A percentile compares a stretch with the other conserved stretches of the same genome.
Evolutionary conservation across 2,888 invertebrate species (phyloP).

Genomic region (Chaetoderma sp.): DNA sequence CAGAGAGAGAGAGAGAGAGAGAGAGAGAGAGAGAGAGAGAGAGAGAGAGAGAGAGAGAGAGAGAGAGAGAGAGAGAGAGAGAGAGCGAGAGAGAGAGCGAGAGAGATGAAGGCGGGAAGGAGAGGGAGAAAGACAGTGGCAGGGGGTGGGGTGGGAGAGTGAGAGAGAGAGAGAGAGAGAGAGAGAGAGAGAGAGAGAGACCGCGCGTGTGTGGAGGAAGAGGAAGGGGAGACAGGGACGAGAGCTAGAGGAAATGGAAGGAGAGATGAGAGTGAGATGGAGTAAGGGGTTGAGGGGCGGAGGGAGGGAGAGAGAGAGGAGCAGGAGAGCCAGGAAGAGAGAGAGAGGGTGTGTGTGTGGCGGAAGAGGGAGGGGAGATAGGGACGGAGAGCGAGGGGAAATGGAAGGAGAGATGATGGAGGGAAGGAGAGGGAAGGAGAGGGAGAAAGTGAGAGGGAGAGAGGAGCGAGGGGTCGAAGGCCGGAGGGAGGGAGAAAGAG

Average conservation of each 20-base stretch:
- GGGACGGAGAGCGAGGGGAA: too few species aligned
- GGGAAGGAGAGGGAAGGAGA: constrained; percentile 5
- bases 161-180: background rate
- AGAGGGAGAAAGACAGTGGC: background rate
- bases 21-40: constrained; percentile 4
- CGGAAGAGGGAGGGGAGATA: background rate
- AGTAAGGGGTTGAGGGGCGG: too few species aligned
- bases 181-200: background rate
- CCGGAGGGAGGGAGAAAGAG: too few species aligned
- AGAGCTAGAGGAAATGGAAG: background rate
- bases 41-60: background rate
- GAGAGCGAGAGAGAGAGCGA: too few species aligned
- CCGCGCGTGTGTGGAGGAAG: background rate
- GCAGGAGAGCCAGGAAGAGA: too few species aligned
- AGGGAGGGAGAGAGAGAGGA: too few species aligned
- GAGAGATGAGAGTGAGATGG: background rate
- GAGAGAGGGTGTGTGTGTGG: too few species aligned
- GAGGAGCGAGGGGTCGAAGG: too few species aligned
- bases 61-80: constrained; percentile 1
- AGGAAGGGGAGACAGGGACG: background rate
- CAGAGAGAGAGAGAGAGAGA: background rate
- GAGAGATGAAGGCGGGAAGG: constrained; percentile 6
- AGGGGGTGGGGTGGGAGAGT: too few species aligned
- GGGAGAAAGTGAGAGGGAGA: constrained; percentile 1
- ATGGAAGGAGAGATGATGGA: too few species aligned